These are phyloP conservation scores for Cephonodes hylas DNA, from an alignment of 2,888 invertebrate genomes.

Conservation along the genomic window DNA sequence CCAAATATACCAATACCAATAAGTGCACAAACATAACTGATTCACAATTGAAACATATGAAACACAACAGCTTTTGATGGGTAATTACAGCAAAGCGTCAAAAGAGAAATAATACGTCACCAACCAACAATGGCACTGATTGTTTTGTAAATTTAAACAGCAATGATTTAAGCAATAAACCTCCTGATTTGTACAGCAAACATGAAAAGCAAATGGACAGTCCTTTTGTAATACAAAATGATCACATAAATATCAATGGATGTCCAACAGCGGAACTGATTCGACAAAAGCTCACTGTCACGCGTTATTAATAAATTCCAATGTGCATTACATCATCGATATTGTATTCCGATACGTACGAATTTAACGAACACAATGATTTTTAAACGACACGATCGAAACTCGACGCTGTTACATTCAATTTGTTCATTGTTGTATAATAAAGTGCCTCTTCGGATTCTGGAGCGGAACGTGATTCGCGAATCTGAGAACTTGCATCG, in stretches of 20 bases:
- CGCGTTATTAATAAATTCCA: conserved; percentile 13
- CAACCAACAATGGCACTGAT: no score
- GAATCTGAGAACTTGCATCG: neutral
- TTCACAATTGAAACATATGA: no score
- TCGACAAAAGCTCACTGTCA: conserved; percentile 10
- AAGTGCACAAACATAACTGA: no score
- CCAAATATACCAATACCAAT: no score
- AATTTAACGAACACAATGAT: conserved; percentile 4
- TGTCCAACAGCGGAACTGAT: neutral
- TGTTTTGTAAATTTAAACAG: neutral
- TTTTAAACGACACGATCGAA: neutral
- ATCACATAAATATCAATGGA: neutral
- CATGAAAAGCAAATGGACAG: neutral
- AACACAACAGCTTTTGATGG: no score
- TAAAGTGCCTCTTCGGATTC: neutral
- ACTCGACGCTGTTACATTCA: neutral
- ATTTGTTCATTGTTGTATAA: neutral
- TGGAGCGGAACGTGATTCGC: neutral
- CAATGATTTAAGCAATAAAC: neutral
- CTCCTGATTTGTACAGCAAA: no score
- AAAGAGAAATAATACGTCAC: no score
- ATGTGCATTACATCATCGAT: neutral
- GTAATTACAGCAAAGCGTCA: no score
- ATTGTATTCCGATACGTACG: neutral
- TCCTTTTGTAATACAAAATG: neutral